phyloP scores from a whole-genome alignment of 2,113 vertebrate species.

The Semicossyphus pulcher region DNA sequence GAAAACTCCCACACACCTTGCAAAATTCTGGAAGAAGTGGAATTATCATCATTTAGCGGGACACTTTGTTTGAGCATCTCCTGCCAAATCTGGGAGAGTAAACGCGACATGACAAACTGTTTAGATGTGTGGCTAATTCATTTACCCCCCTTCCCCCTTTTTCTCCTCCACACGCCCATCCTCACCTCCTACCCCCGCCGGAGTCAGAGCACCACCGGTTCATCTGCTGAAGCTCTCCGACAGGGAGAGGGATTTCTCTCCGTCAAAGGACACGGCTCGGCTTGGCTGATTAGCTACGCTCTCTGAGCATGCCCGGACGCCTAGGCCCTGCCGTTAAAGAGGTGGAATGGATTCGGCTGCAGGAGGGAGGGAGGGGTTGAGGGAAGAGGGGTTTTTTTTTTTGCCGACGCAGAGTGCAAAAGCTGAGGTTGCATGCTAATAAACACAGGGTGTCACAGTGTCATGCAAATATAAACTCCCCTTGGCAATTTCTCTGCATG shows the following conservation, averaged over 20 bases:
- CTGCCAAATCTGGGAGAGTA: constrained; percentile 47
- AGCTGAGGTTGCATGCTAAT: constrained; percentile 70
- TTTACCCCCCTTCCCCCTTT: background rate
- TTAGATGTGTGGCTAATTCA: constrained; percentile 58
- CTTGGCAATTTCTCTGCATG: constrained; percentile 53
- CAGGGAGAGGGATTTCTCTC: constrained; percentile 51
- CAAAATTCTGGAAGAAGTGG: constrained; percentile 20
- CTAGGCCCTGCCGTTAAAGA: constrained; percentile 47
- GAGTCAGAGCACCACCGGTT: constrained; percentile 53
- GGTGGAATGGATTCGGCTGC: constrained; percentile 55
- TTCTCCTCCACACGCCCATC: background rate
- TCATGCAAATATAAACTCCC: constrained; percentile 73
- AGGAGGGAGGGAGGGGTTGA: background rate
- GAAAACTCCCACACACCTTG: constrained; percentile 48
- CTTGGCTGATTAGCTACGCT: constrained; percentile 73
- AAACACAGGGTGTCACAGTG: constrained; percentile 66
- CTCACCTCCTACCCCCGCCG: constrained; percentile 24
- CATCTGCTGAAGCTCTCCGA: constrained; percentile 52
- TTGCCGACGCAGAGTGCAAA: constrained; percentile 24
- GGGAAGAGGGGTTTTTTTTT: background rate
- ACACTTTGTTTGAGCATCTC: constrained; percentile 38
- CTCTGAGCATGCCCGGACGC: constrained; percentile 61
- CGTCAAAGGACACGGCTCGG: constrained; percentile 63
- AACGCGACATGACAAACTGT: constrained; percentile 60
- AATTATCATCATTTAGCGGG: constrained; percentile 50